A percentile compares a stretch with the other conserved stretches of the same genome.
Evolutionary conservation across 2,888 invertebrate species (phyloP).

Genomic region (Andrena marginata): DNA sequence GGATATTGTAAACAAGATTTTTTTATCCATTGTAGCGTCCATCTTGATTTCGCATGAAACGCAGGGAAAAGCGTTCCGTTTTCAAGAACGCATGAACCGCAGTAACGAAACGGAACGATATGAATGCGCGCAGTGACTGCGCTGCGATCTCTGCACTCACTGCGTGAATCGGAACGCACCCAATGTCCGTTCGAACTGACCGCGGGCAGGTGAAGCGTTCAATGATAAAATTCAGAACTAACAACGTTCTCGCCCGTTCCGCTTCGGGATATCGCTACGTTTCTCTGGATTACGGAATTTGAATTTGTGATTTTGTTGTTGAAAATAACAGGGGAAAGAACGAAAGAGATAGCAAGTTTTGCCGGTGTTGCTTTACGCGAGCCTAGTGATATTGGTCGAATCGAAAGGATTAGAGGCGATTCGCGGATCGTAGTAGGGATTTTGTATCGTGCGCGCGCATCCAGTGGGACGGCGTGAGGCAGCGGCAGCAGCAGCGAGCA

Average conservation of each 20-base stretch:
- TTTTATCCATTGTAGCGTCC: too few relatives aligned
- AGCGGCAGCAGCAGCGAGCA: constrained; percentile 67
- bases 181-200: background rate
- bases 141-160: too few relatives aligned
- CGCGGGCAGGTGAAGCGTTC: too few relatives aligned
- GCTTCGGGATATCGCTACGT: background rate
- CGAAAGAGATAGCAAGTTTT: constrained; percentile 2
- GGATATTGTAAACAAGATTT: too few relatives aligned
- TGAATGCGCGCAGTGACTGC: too few relatives aligned
- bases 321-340: background rate
- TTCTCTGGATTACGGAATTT: constrained; percentile 7
- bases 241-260: too few relatives aligned
- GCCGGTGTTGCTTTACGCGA: constrained; percentile 8
- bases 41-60: too few relatives aligned
- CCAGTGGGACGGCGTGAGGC: constrained; percentile 52
- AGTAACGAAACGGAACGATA: too few relatives aligned
- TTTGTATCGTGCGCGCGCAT: constrained; percentile 55
- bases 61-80: too few relatives aligned
- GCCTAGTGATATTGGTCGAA: constrained; percentile 52
- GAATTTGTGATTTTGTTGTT: constrained; percentile 7
- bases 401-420: constrained; percentile 24
- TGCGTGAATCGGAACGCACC: too few relatives aligned
- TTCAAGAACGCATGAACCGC: too few relatives aligned
- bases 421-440: constrained; percentile 49
- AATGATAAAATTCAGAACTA: background rate